A percentile compares a stretch with the other conserved stretches of the same genome.
These are phyloP conservation scores for Tortricodes alternella DNA, from an alignment of 2,888 invertebrate species.

Conservation along the genomic window DNA sequence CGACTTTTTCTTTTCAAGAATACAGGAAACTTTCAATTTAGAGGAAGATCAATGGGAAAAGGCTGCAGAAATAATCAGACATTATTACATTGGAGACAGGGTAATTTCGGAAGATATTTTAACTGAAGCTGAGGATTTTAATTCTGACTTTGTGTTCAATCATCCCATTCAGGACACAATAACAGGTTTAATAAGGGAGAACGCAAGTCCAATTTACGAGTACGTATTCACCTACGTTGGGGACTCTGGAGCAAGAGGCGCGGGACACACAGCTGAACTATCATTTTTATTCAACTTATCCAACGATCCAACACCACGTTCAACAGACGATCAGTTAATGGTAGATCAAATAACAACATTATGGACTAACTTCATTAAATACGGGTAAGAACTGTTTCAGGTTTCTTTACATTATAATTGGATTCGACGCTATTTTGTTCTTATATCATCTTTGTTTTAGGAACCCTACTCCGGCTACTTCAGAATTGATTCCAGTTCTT, in stretches of 20 bases:
- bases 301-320: slow-evolving; percentile 33
- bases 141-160: slow-evolving; percentile 64
- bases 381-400: slow-evolving; percentile 53
- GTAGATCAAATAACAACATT: slow-evolving; percentile 57
- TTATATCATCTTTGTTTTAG: slow-evolving; percentile 45
- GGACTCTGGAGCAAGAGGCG: slow-evolving; percentile 45
- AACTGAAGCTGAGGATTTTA: slow-evolving; percentile 54
- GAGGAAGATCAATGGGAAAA: slow-evolving; percentile 48
- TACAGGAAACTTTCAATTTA: slow-evolving; percentile 60
- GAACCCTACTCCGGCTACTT: slow-evolving; percentile 58
- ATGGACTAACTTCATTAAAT: slow-evolving; percentile 73
- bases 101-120: slow-evolving; percentile 47
- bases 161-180: slow-evolving; percentile 66
- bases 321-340: slow-evolving; percentile 53
- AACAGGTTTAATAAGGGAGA: slow-evolving; percentile 54
- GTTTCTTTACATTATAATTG: neutral
- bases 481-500: slow-evolving; percentile 52
- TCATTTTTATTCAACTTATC: slow-evolving; percentile 58
- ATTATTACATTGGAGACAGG: slow-evolving; percentile 71
- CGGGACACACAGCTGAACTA: slow-evolving; percentile 60
- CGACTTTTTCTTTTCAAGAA: slow-evolving; percentile 60
- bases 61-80: slow-evolving; percentile 53
- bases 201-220: slow-evolving; percentile 60
- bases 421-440: neutral
- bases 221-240: slow-evolving; percentile 66